Evolutionary conservation across 1,140 invertebrate species (phyloP).

Genomic region (Scaptomyza graminum): DNA sequence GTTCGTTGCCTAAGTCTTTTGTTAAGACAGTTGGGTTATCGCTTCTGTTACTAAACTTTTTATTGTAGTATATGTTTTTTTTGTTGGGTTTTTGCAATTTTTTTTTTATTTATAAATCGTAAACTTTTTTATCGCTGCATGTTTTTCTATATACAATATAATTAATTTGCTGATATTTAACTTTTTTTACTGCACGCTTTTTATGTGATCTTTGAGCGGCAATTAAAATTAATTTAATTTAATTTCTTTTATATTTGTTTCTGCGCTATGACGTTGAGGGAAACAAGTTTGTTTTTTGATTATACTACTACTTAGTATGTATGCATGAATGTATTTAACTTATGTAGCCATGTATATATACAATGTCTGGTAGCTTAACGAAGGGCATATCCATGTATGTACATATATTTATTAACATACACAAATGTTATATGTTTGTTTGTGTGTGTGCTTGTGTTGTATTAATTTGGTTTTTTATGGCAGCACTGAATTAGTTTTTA

Average conservation of each 20-base stretch:
- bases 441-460: conserved; percentile 21
- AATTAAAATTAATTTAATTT: conserved; percentile 81
- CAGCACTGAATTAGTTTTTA: conserved; percentile 72
- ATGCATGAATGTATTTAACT: neutral
- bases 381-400: conserved; percentile 47
- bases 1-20: conserved; percentile 82
- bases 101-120: conserved; percentile 68
- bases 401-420: conserved; percentile 29
- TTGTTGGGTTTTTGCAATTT: conserved; percentile 15
- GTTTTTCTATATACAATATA: conserved; percentile 81
- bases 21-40: conserved; percentile 45
- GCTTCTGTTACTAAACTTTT: conserved; percentile 31
- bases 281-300: conserved; percentile 75
- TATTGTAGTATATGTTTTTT: conserved; percentile 11
- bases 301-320: conserved; percentile 51
- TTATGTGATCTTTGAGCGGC: conserved; percentile 76
- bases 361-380: conserved; percentile 30
- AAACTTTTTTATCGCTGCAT: conserved; percentile 72
- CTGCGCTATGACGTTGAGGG: conserved; percentile 45
- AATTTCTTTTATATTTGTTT: conserved; percentile 69
- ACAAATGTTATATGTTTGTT: conserved; percentile 16
- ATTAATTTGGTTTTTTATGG: conserved; percentile 80
- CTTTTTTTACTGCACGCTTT: conserved; percentile 77
- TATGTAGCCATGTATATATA: conserved; percentile 6
- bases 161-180: conserved; percentile 77